phyloP scores from a whole-genome alignment of 2,113 vertebrate genomes.

The Anarrhichthys ocellatus region DNA sequence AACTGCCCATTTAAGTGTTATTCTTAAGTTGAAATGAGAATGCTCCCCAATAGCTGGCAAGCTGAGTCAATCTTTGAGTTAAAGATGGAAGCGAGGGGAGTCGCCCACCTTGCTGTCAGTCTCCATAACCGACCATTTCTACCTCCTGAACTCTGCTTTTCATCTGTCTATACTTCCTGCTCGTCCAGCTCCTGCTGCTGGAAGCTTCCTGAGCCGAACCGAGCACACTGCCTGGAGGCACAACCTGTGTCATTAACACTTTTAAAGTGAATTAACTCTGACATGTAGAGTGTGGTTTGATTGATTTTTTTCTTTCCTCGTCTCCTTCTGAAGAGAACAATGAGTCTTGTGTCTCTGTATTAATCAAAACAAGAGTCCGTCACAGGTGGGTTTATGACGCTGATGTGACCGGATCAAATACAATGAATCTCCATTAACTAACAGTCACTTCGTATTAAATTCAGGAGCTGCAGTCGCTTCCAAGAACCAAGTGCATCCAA shows the following conservation, averaged over 20 bases:
- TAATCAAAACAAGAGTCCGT: slow-evolving; percentile 1
- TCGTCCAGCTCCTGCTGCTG: slow-evolving; percentile 8
- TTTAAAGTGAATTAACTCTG: slow-evolving; percentile 32
- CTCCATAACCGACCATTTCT: background rate
- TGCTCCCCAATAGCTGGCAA: slow-evolving; percentile 9
- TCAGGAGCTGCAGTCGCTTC: background rate
- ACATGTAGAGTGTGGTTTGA: background rate
- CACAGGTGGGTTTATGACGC: slow-evolving; percentile 1
- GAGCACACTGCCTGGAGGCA: slow-evolving; percentile 18
- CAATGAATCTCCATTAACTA: slow-evolving; percentile 1
- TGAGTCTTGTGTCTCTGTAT: background rate
- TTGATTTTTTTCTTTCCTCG: background rate
- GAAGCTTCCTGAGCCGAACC: slow-evolving; percentile 1
- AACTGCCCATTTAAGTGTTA: slow-evolving; percentile 24
- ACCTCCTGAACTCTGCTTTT: slow-evolving; percentile 11
- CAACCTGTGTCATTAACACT: slow-evolving; percentile 1
- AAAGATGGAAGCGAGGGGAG: background rate
- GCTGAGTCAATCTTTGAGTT: slow-evolving; percentile 5
- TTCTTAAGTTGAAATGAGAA: slow-evolving; percentile 39
- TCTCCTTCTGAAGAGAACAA: background rate
- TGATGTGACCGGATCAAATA: slow-evolving; percentile 1
- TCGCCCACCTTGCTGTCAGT: background rate
- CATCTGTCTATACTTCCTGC: background rate
- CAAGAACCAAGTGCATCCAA: background rate
- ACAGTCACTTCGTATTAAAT: slow-evolving; percentile 5